Base-by-base conservation (phyloP, 1,140 invertebrate species). In the Drosophila busckii region DNA sequence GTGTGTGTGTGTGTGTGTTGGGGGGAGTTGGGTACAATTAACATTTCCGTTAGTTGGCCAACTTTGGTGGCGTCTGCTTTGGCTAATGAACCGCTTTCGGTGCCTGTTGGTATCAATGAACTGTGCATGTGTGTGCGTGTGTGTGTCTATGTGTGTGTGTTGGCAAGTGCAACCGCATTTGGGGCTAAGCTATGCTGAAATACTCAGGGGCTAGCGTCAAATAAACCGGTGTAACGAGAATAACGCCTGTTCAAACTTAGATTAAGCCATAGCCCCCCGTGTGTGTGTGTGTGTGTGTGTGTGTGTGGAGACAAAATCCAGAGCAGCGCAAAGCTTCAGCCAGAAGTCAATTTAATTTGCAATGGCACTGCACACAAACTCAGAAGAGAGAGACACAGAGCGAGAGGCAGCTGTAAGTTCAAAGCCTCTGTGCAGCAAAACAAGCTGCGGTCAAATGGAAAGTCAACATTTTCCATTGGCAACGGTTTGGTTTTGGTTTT, bases 31-130 rank as follows among this genome's bases (percentile, higher is more conserved):
- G n/a, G n/a, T n/a, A 82, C 75, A 80, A 80, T 80, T 80, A 80
- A 80, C 75, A 82, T 80, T 80, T 80, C 75, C 75, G 75, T 80
- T 80, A 80, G 64, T 80, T 80, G 75, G 75, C 75, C 75, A 80
- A 80, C 75, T 80, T 80, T 80, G 75, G 75, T 82, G 75, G 37
- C 69, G 75, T 80, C 75, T 82, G 75, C 75, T 73, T 75, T 82
- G 69, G 75, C 75, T 80, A 82, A 80, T 82, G 75, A 80, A 82
- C 73, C 45, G 52, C 49, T 60, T 60, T 60, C 49, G 35, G 52
- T 31, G 34, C 58, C 42, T 53, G 20, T 9, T 13, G 32, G 59
- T 78, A 80, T 80, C 67, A 70, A 58, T 70, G 67, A 70, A 70
- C 67, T 56, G 22, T 55, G 26, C 20, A 26, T 23, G 22, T 29